Conservation (phyloP, 2,113 vertebrate species). For the Cichladusa arquata region DNA sequence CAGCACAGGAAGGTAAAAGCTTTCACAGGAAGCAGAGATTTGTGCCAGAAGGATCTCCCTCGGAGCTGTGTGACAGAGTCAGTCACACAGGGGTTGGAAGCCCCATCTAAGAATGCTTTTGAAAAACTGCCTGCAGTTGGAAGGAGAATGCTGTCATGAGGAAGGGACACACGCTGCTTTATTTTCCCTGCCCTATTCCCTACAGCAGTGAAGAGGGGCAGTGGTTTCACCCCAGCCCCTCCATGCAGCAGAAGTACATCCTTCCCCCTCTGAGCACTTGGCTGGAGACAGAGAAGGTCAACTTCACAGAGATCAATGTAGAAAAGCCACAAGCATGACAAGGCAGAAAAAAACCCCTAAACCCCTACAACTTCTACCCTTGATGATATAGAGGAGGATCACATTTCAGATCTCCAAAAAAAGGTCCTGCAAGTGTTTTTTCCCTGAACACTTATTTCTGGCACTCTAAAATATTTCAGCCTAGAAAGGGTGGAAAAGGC, state of each 20-base stretch:
- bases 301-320: neutral
- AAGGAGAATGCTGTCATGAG: neutral
- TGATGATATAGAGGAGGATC: neutral
- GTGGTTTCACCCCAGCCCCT: neutral
- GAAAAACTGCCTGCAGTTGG: neutral
- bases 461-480: neutral
- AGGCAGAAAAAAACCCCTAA: neutral
- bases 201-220: neutral
- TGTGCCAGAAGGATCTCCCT: neutral
- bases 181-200: neutral
- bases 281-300: neutral
- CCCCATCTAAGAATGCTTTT: neutral
- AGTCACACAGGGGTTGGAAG: neutral
- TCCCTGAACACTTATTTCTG: neutral
- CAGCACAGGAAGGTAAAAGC: neutral
- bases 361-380: neutral
- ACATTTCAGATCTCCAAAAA: neutral
- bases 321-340: slow-evolving; percentile 15
- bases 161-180: neutral
- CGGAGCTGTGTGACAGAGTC: neutral
- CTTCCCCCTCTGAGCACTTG: neutral
- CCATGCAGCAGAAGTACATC: neutral
- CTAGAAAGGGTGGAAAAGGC: neutral
- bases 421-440: neutral
- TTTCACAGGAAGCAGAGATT: neutral